Evolutionary conservation across 1,140 invertebrate genomes (phyloP).

Genomic region (Agraylea sexmaculata): DNA sequence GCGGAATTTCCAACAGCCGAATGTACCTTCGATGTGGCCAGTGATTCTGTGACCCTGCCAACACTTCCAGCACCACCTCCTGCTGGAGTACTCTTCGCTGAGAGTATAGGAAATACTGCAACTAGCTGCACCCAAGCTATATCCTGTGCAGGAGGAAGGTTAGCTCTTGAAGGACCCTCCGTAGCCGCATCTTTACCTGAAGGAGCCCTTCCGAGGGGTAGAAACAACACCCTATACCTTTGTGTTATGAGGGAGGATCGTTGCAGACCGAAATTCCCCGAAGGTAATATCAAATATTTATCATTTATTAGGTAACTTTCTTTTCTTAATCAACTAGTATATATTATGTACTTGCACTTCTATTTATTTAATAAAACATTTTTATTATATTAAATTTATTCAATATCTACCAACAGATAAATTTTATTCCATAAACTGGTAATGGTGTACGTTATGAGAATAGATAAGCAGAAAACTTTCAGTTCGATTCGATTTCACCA

Average conservation of each 20-base stretch:
- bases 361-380: no score
- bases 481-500: no score
- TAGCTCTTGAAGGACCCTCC: slow-evolving; percentile 69
- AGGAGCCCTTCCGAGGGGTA: slow-evolving; percentile 65
- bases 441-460: no score
- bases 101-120: slow-evolving; percentile 14
- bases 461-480: no score
- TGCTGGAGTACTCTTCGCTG: slow-evolving; percentile 21
- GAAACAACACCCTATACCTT: slow-evolving; percentile 73
- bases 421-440: not conserved
- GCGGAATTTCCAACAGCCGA: slow-evolving; percentile 49
- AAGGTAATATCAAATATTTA: slow-evolving; percentile 39
- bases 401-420: no score
- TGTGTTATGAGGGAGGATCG: slow-evolving; percentile 82
- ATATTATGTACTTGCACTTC: no score
- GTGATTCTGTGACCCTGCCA: slow-evolving; percentile 51
- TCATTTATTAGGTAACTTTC: no score
- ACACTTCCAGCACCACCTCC: slow-evolving; percentile 11
- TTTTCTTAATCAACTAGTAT: no score
- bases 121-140: slow-evolving; percentile 40
- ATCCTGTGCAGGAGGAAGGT: slow-evolving; percentile 60
- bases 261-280: slow-evolving; percentile 74
- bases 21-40: slow-evolving; percentile 59
- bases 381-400: no score
- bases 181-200: slow-evolving; percentile 80